phyloP scores from a whole-genome alignment of 1,140 invertebrate genomes.

The Pseudomyrmex sp. region DNA sequence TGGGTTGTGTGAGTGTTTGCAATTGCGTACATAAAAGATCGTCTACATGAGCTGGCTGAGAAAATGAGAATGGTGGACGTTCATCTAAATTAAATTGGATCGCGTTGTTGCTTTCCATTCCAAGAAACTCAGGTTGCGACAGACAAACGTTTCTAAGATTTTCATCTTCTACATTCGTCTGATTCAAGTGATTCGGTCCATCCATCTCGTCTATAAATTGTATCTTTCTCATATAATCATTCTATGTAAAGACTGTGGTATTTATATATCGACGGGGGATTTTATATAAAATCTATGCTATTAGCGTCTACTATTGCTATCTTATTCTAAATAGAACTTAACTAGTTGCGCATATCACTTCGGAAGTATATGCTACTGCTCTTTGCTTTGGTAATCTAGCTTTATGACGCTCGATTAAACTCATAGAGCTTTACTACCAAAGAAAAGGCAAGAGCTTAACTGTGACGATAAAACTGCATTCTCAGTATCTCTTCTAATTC shows the following conservation, averaged over 20 bases:
- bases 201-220: constrained; percentile 45
- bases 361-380: constrained; percentile 70
- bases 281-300: neutral
- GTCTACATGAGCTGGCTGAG: constrained; percentile 94
- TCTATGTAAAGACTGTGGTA: neutral
- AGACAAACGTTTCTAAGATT: constrained; percentile 77
- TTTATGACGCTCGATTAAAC: constrained; percentile 84
- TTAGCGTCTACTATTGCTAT: neutral
- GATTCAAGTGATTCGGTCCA: constrained; percentile 21
- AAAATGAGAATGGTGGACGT: constrained; percentile 89
- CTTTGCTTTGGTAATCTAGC: constrained; percentile 87
- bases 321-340: constrained; percentile 13
- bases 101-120: constrained; percentile 69
- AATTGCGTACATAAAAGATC: constrained; percentile 93
- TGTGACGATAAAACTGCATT: neutral
- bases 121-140: constrained; percentile 81
- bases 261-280: neutral
- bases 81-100: constrained; percentile 77
- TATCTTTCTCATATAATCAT: neutral
- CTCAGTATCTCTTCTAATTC: neutral
- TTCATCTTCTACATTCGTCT: constrained; percentile 73
- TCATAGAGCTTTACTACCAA: constrained; percentile 86
- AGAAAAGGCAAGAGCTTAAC: constrained; percentile 80
- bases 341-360: neutral
- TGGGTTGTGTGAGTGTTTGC: constrained; percentile 86